Evolutionary conservation across 2,888 invertebrate species (phyloP).

Genomic region (Ormia ochracea): DNA sequence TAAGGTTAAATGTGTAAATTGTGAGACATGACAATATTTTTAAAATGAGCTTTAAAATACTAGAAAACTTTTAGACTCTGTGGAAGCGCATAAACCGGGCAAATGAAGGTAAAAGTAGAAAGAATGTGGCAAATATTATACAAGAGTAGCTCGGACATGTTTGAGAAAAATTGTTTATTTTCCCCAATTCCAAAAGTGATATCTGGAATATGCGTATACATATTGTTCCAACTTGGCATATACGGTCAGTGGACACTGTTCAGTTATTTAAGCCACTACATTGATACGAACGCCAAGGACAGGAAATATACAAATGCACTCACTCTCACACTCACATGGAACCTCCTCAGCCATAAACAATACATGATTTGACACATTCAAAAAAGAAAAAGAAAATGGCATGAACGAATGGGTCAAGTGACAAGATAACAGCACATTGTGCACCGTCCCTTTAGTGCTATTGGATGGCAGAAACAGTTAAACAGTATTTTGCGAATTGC

Average conservation of each 20-base stretch:
- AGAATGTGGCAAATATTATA: background rate
- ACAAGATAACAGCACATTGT: constrained; percentile 23
- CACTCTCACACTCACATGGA: background rate
- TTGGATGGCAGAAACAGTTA: background rate
- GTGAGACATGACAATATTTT: constrained; percentile 56
- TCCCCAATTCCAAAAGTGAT: constrained; percentile 1
- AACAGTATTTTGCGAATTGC: background rate
- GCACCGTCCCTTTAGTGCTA: background rate
- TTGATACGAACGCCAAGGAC: background rate
- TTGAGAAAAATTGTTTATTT: background rate
- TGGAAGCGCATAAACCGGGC: background rate
- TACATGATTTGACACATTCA: constrained; percentile 41
- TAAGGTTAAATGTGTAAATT: constrained; percentile 56
- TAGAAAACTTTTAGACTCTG: background rate
- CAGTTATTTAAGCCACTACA: constrained; percentile 13
- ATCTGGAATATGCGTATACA: constrained; percentile 26
- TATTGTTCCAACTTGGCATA: constrained; percentile 34
- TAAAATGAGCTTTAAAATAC: constrained; percentile 22
- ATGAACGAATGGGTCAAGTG: constrained; percentile 44
- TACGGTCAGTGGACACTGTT: constrained; percentile 38
- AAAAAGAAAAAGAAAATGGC: background rate
- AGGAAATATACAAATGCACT: constrained; percentile 1
- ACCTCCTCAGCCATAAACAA: constrained; percentile 4
- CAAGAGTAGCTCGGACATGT: background rate
- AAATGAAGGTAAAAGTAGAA: background rate